Percentiles rank a stretch among this genome's conserved stretches.
phyloP scores from a whole-genome alignment of 1,140 invertebrate species.

The Hirudo medicinalis region DNA sequence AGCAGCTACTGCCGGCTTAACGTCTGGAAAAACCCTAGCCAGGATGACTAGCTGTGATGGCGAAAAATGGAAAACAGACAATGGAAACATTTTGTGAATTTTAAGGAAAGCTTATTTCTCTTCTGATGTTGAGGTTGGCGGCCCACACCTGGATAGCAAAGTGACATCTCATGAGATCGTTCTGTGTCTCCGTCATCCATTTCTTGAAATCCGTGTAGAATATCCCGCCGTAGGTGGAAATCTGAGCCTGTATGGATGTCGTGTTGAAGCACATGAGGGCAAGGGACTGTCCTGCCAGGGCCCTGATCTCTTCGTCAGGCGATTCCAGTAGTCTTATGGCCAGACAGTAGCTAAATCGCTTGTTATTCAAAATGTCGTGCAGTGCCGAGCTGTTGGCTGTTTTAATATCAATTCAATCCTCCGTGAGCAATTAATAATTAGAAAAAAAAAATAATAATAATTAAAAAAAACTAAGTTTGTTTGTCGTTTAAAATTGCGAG shows the following conservation, averaged over 20 bases:
- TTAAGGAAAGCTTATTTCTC: too few relatives aligned
- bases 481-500: too few relatives aligned
- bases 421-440: not conserved
- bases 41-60: conserved; percentile 35
- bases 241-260: not conserved
- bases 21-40: conserved; percentile 38
- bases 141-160: conserved; percentile 8
- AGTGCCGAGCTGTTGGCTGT: not conserved
- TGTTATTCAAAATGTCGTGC: not conserved
- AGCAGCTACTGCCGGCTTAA: conserved; percentile 33
- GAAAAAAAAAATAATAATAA: conserved; percentile 1
- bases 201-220: conserved; percentile 1
- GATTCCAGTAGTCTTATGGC: conserved; percentile 2
- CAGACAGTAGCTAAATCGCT: conserved; percentile 4
- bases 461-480: not conserved
- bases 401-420: not conserved
- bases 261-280: conserved; percentile 9
- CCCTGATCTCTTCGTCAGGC: conserved; percentile 1
- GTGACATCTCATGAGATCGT: not conserved
- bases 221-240: not conserved
- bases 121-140: too few relatives aligned
- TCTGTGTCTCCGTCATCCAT: not conserved
- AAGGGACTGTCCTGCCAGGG: not conserved
- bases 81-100: too few relatives aligned
- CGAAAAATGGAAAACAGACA: too few relatives aligned